A percentile compares a stretch with the other conserved stretches of the same genome.
These are phyloP conservation scores for Watsonalla cultraria DNA, from an alignment of 2,888 invertebrate genomes.

Conservation along the genomic window DNA sequence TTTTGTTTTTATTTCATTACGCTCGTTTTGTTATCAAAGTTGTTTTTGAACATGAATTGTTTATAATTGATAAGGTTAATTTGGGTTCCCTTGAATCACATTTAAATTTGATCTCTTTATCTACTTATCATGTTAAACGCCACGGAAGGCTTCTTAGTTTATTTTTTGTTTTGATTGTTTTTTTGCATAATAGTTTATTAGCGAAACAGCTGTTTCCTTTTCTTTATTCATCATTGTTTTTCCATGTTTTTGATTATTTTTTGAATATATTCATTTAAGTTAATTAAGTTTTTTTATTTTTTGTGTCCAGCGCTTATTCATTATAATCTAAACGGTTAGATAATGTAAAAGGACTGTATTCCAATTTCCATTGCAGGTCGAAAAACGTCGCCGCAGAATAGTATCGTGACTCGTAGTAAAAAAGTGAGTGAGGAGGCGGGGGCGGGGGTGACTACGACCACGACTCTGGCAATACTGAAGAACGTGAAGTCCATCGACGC, in stretches of 20 bases:
- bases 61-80: slow-evolving; percentile 19
- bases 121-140: slow-evolving; percentile 2
- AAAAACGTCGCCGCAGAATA: slow-evolving; percentile 43
- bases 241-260: slow-evolving; percentile 15
- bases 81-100: slow-evolving; percentile 12
- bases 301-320: slow-evolving; percentile 14
- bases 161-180: slow-evolving; percentile 3
- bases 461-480: slow-evolving; percentile 62
- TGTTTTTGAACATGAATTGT: slow-evolving; percentile 44
- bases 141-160: slow-evolving; percentile 4
- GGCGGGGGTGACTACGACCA: slow-evolving; percentile 22
- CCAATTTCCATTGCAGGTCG: slow-evolving; percentile 62
- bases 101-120: slow-evolving; percentile 21
- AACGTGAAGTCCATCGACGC: slow-evolving; percentile 40
- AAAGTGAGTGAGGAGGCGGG: slow-evolving; percentile 44
- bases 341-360: slow-evolving; percentile 47
- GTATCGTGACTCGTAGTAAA: slow-evolving; percentile 66
- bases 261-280: slow-evolving; percentile 35
- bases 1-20: slow-evolving; percentile 17
- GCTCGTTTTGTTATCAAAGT: slow-evolving; percentile 16
- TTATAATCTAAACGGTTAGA: slow-evolving; percentile 4
- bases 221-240: slow-evolving; percentile 9
- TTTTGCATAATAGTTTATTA: slow-evolving; percentile 6
- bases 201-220: slow-evolving; percentile 13
- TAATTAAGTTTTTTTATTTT: slow-evolving; percentile 21